phyloP scores from a whole-genome alignment of 2,888 invertebrate genomes.

The Oscheius sp. region DNA sequence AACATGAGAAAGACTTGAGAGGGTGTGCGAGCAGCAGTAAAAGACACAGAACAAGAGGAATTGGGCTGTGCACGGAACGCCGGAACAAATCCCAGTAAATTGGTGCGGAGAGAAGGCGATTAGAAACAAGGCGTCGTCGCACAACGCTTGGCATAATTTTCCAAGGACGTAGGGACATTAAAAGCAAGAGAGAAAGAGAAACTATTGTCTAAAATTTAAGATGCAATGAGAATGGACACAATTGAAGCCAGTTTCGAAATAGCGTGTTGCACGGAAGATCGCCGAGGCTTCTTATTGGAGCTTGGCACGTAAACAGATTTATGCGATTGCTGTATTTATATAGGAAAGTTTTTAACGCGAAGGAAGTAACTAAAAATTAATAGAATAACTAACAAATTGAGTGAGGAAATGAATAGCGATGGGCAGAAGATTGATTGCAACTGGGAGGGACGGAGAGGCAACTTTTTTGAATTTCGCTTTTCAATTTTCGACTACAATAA shows the following conservation, averaged over 20 bases:
- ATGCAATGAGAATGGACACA: conserved; percentile 6
- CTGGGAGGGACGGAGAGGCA: too few species aligned
- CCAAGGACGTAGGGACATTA: conserved; percentile 6
- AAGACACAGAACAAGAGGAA: conserved; percentile 12
- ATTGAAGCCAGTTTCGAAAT: conserved; percentile 28
- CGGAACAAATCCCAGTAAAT: conserved; percentile 34
- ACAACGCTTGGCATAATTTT: conserved; percentile 12
- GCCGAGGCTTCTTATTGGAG: conserved; percentile 22
- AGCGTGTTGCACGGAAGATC: conserved; percentile 14
- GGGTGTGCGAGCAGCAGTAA: too few species aligned
- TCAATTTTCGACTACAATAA: too few species aligned
- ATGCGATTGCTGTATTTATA: neutral
- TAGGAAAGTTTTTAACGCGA: neutral
- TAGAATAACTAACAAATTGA: neutral
- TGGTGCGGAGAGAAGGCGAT: conserved; percentile 34
- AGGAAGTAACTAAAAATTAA: neutral
- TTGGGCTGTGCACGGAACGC: conserved; percentile 27
- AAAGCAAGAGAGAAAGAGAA: neutral
- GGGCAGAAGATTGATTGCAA: too few species aligned
- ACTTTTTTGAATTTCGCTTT: too few species aligned
- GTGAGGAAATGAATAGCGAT: neutral
- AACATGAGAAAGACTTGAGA: neutral
- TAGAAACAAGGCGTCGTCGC: conserved; percentile 32
- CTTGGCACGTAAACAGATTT: conserved; percentile 26
- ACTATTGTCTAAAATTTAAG: neutral